Conservation (phyloP, 1,140 invertebrate genomes). For the Zaprionus camerounensis region DNA sequence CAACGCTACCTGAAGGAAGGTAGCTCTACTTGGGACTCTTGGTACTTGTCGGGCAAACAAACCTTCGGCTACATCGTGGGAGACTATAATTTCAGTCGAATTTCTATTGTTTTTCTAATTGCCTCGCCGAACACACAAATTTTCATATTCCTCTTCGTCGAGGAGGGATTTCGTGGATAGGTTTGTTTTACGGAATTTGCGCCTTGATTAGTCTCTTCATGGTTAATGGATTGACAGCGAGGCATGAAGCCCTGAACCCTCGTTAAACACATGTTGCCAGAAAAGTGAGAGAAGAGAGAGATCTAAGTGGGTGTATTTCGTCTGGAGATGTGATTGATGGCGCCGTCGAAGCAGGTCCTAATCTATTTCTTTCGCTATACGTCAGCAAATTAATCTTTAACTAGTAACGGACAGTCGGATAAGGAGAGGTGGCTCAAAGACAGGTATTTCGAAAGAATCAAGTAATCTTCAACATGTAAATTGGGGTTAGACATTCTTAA, state of each 20-base stretch:
- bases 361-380: neutral
- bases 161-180: constrained; percentile 58
- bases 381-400: neutral
- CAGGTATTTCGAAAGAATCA: neutral
- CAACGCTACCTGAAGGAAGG: neutral
- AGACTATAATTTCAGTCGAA: constrained; percentile 65
- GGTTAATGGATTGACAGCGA: constrained; percentile 64
- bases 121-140: constrained; percentile 54
- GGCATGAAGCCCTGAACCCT: constrained; percentile 64
- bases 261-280: constrained; percentile 77
- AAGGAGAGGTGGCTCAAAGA: neutral
- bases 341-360: constrained; percentile 3
- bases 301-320: neutral
- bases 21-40: neutral
- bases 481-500: neutral
- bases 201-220: constrained; percentile 70
- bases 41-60: constrained; percentile 40
- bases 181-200: constrained; percentile 47
- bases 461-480: neutral
- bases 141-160: constrained; percentile 21
- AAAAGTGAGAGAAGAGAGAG: constrained; percentile 9
- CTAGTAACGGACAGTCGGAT: neutral
- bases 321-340: constrained; percentile 1
- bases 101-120: constrained; percentile 46
- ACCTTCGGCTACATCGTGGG: constrained; percentile 58